Evolutionary conservation across 2,113 vertebrate species (phyloP), one percentile per base, ranked within the genome.

Genomic region (Clupea harengus): DNA sequence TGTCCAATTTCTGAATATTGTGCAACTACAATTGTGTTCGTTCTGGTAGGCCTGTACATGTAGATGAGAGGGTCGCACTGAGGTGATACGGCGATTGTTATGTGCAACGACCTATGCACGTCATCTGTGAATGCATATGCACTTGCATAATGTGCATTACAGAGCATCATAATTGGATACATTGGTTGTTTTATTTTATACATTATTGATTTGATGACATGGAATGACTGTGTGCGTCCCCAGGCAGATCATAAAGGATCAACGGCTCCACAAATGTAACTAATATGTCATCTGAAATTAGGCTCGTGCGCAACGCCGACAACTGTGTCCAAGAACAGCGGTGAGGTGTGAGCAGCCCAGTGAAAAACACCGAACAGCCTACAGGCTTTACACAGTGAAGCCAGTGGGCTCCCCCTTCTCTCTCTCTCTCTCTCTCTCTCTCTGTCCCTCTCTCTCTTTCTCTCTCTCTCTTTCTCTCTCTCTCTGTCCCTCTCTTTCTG

Each of bases 401-500:
- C 28, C 10, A 72, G 64, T 32, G 64, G n/a, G 64, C 25, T 72
- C 25, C 25, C 64, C 25, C 54, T 17, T 60, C 78, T 49, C 60
- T 45, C 44, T 82, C 25, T 47, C 32, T 82, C 22, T 81, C 82
- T 50, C 15, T 82, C 20, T 28, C 81, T 82, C 6, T 11, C 5
- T 28, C 78, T 25, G 54, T 47, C 57, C 25, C 39, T 82, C 39
- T 47, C 28, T 82, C 22, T 83, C 82, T 50, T 45, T 83, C 46
- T 84, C 80, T 25, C 22, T 22, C 47, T 25, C n/a, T 46, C 13
- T 50, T 44, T 49, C 54, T 50, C 81, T 57, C 39, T 82, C 39
- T 54, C 44, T 72, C 83, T 60, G 67, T 83, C 47, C 87, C 85
- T 64, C 83, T n/a, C 64, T 54, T 22, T 72, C 83, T 60, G 67